Evolutionary conservation across 2,888 invertebrate species (phyloP), one percentile per base, ranked within the genome.

Genomic region (Dynastes grantii): DNA sequence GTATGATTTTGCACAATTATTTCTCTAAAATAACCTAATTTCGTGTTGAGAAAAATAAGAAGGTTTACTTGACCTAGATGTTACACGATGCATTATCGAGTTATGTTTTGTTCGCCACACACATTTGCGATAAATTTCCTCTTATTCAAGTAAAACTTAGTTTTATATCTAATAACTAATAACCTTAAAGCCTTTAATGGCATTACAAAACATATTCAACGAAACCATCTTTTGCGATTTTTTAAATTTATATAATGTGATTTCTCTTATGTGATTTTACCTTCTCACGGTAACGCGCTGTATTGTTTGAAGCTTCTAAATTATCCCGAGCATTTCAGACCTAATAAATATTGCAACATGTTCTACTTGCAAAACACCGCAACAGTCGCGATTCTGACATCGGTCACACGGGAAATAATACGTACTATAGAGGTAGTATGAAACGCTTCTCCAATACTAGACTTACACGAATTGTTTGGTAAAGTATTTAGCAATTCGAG

Each of bases 341-440:
- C 51, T 68, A 68, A 75, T 75, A 61, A 75, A 75, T 45, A 61
- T 58, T 63, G 73, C 45, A 73, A 61, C 40, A 75, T 63, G 49
- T 45, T 75, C 22, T 45, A 75, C 49, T 75, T 75, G 73, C 73
- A 75, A 75, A 75, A 63, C 73, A 29, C 29, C 27, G 73, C 11
- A 61, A 45, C 61, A 61, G 61, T 75, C 37, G 73, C 13, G 27
- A 75, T 61, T 49, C 61, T 27, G 45, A 27, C 61, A 63, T 11
- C 73, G 73, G 73, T 75, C 73, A 63, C 73, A 75, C 73, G 73
- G 73, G 73, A 75, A 75, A 75, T 53, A 53, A 16, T 22, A 61
- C 45, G 73, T 61, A 68, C 32, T 32, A 9, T 22, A 22, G 22
- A 22, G 32, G 51, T 32, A 75, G 61, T 61, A 75, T 45, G 61